Evolutionary conservation across 2,113 vertebrate species (phyloP), one percentile per base, ranked within the genome.

Genomic region (Haemorhous mexicanus): DNA sequence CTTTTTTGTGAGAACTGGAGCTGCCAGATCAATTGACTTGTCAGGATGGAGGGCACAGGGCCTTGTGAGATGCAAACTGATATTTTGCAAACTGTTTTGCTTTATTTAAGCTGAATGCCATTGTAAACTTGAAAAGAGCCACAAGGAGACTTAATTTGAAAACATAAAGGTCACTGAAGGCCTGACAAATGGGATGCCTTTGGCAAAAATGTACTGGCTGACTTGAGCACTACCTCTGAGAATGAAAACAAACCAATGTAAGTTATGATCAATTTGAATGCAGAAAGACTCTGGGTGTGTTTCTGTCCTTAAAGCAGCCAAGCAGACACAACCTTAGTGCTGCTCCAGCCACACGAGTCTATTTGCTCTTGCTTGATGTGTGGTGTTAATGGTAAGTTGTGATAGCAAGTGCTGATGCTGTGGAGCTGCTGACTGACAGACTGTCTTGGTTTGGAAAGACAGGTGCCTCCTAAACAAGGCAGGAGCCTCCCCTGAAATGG

Each of bases 71-170:
- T 72, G 49, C 75, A 96, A 95, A 64, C 12, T 62, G 93, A 44
- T 95, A 86, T 90, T 95, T 96, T 87, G 79, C 86, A 93, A 92
- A 78, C 43, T 44, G 59, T 90, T 96, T 90, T 67, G 32, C 37
- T 86, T 96, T 96, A 90, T 95, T 96, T 96, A 97, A 92, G 70
- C 77, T 89, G 84, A 94, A 86, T 89, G 83, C 28, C 56, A 56
- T 28, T 76, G 69, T 84, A 89, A 93, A 55, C 27, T 85, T 41
- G 77, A 26, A 85, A 83, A 94, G 56, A 82, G 27, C 78, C 92
- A 53, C 81, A 78, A 64, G 43, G 58, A 93, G 52, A 88, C 23
- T 95, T 96, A 91, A 95, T 97, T 96, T 97, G 74, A 95, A 96
- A 96, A 83, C 47, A 74, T 74, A 91, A 95, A 93, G 77, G 86